These are phyloP conservation scores for Epiblema foenella DNA, from an alignment of 2,888 invertebrate genomes.

Conservation along the genomic window DNA sequence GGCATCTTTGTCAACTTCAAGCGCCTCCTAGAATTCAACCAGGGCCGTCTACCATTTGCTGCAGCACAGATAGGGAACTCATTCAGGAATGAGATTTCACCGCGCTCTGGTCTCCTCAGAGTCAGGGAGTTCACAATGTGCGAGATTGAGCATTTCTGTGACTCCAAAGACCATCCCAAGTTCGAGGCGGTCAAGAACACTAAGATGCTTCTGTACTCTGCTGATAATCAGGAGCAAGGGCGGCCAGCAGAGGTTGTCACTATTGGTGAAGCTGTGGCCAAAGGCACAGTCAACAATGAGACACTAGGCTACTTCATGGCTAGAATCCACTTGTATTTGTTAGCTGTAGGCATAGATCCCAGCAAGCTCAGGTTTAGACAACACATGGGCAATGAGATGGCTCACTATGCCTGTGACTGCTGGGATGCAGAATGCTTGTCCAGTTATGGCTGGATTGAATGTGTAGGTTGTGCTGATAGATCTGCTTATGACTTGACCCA, in stretches of 20 bases:
- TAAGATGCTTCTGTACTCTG: slow-evolving; percentile 94
- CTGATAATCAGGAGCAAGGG: slow-evolving; percentile 99
- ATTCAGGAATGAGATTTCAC: slow-evolving; percentile 99
- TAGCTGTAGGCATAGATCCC: slow-evolving; percentile 94
- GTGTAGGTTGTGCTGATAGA: slow-evolving; percentile 99
- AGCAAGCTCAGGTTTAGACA: slow-evolving; percentile 96
- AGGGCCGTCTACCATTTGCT: slow-evolving; percentile 97
- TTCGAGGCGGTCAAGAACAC: slow-evolving; percentile 91
- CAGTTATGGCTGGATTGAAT: slow-evolving; percentile 99
- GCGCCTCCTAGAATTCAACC: slow-evolving; percentile 97
- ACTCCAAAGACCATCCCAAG: slow-evolving; percentile 97
- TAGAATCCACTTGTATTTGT: slow-evolving; percentile 94
- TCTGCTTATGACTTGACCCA: slow-evolving; percentile 98
- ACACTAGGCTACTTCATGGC: slow-evolving; percentile 99
- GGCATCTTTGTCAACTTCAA: slow-evolving; percentile 99
- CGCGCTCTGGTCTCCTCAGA: slow-evolving; percentile 96
- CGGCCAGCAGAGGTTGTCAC: slow-evolving; percentile 90
- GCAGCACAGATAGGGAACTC: slow-evolving; percentile 99
- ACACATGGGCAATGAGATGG: slow-evolving; percentile 99
- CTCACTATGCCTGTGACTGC: slow-evolving; percentile 99
- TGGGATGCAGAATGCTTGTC: slow-evolving; percentile 99
- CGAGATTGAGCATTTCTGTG: slow-evolving; percentile 99
- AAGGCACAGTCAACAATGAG: slow-evolving; percentile 96
- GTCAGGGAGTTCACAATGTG: slow-evolving; percentile 99
- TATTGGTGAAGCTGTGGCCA: slow-evolving; percentile 95